A percentile compares a stretch with the other conserved stretches of the same genome.
These are phyloP conservation scores for Orcinus orca DNA, from an alignment of 2,113 vertebrate species.

Conservation along the genomic window DNA sequence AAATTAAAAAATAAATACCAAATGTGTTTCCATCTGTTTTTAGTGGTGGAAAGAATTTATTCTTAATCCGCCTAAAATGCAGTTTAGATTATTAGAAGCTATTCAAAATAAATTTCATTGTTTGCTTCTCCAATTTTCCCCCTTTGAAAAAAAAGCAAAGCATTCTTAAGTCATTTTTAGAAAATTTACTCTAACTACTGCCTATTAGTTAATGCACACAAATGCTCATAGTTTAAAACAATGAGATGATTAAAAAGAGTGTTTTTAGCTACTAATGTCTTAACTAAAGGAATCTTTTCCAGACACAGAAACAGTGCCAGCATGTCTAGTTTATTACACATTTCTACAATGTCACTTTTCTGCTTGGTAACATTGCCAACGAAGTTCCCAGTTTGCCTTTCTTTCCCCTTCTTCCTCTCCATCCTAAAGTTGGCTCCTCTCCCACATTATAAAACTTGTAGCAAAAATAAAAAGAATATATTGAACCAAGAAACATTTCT, in stretches of 20 bases:
- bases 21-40: background rate
- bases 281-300: background rate
- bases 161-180: background rate
- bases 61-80: background rate
- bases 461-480: background rate
- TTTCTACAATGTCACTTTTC: background rate
- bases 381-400: background rate
- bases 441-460: background rate
- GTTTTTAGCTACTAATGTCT: background rate
- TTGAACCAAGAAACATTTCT: background rate
- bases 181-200: background rate
- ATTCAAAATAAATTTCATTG: background rate
- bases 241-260: background rate
- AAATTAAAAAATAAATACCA: conserved; percentile 1
- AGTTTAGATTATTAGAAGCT: background rate
- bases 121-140: background rate
- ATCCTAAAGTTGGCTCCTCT: accelerated
- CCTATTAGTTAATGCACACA: background rate
- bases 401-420: background rate
- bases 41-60: background rate
- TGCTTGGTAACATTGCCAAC: background rate
- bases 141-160: background rate
- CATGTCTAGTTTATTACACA: background rate
- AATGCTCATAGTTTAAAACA: background rate
- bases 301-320: background rate